Evolutionary conservation across 1,140 invertebrate species (phyloP).

Genomic region (Riptortus pedestris): DNA sequence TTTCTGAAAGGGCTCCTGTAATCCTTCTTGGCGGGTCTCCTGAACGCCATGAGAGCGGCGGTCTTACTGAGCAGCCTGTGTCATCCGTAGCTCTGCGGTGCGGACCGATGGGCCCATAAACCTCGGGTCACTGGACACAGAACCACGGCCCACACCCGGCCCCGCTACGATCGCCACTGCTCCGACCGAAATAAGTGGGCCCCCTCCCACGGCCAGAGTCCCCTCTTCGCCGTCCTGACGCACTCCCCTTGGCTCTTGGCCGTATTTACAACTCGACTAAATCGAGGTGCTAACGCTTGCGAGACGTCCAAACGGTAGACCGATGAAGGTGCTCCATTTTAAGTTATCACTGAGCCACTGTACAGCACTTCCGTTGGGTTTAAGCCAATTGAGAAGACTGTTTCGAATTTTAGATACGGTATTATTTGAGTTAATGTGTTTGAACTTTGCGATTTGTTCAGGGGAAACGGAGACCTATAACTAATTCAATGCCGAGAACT

Average conservation of each 20-base stretch:
- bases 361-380: neutral
- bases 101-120: neutral
- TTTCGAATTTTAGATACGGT: neutral
- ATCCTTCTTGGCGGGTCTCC: constrained; percentile 1
- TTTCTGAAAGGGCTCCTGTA: neutral
- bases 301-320: too few relatives aligned
- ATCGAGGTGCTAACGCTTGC: too few relatives aligned
- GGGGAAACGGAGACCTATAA: neutral
- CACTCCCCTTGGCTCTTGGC: neutral
- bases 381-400: neutral
- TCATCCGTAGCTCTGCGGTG: neutral
- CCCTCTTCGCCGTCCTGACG: neutral
- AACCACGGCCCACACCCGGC: too few relatives aligned
- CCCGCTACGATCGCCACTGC: neutral
- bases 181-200: neutral
- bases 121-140: constrained; percentile 1
- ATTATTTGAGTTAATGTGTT: too few relatives aligned
- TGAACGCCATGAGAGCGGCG: too few relatives aligned
- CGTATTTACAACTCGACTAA: constrained; percentile 2
- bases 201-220: too few relatives aligned
- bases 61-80: too few relatives aligned
- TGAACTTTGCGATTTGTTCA: too few relatives aligned
- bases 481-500: too few relatives aligned
- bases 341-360: too few relatives aligned
- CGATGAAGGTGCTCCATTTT: too few relatives aligned